Evolutionary conservation across 2,888 invertebrate species (phyloP).

Genomic region (Sympetrum striolatum): DNA sequence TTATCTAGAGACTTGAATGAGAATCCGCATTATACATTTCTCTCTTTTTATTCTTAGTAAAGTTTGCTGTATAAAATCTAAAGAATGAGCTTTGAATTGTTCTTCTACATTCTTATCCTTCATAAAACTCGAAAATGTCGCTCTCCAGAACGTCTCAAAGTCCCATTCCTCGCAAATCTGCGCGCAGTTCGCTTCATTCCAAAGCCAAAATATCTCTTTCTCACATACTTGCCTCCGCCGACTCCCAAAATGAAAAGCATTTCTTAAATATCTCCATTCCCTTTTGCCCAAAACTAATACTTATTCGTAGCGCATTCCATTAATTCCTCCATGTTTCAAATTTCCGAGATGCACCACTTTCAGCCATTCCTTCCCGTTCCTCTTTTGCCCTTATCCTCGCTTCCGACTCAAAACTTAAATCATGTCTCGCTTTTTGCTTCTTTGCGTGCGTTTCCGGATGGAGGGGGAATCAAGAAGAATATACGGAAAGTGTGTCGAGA

Average conservation of each 20-base stretch:
- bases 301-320: background rate
- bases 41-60: too few relatives aligned
- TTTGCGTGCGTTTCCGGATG: background rate
- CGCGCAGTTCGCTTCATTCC: background rate
- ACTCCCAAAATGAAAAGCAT: background rate
- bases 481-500: background rate
- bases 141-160: background rate
- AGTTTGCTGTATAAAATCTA: too few relatives aligned
- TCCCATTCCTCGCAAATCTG: background rate
- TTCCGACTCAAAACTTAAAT: background rate
- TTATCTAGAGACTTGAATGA: too few relatives aligned
- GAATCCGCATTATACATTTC: too few relatives aligned
- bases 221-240: background rate
- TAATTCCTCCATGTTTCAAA: background rate
- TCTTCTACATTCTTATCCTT: background rate
- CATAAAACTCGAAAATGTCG: background rate
- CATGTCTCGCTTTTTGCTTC: background rate
- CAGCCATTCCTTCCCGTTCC: background rate
- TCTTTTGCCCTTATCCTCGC: background rate
- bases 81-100: too few relatives aligned
- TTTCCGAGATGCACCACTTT: background rate
- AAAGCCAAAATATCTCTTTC: background rate
- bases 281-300: background rate
- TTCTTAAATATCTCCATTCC: background rate
- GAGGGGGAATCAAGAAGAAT: background rate